phyloP scores from a whole-genome alignment of 2,888 invertebrate species.

The Dynastes tityus region DNA sequence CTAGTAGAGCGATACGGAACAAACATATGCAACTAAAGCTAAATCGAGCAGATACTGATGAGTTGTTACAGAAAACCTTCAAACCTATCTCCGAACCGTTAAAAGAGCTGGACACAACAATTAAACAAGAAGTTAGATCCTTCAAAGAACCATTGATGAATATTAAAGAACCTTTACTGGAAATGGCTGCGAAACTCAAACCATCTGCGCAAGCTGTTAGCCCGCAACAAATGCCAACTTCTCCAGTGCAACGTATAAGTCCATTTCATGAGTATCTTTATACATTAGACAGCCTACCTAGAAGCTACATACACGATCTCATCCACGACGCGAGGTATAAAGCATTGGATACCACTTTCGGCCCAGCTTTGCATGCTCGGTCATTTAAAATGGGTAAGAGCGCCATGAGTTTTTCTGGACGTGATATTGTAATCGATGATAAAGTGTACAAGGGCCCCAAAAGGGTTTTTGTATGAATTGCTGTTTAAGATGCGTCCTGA shows the following conservation, averaged over 20 bases:
- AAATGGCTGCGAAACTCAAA: not conserved
- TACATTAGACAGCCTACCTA: not conserved
- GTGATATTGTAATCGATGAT: too few species aligned
- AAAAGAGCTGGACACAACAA: not conserved
- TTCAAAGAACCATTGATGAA: not conserved
- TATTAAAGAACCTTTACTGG: not conserved
- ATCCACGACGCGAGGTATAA: not conserved
- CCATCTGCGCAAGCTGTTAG: not conserved
- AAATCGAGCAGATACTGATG: not conserved
- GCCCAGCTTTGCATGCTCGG: not conserved
- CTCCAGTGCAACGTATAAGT: too few species aligned
- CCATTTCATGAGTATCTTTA: not conserved
- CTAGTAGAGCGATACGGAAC: too few species aligned
- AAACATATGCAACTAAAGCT: too few species aligned
- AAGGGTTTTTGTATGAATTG: constrained; percentile 51
- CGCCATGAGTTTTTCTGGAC: too few species aligned
- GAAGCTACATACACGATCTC: not conserved
- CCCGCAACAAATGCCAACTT: not conserved
- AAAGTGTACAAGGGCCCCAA: too few species aligned
- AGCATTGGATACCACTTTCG: not conserved
- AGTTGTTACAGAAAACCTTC: constrained; percentile 9
- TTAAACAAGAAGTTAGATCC: constrained; percentile 7
- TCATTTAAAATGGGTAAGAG: constrained; percentile 35
- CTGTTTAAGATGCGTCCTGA: constrained; percentile 49
- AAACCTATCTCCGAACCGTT: constrained; percentile 13